Evolutionary conservation across 2,888 invertebrate genomes (phyloP).

Genomic region (Timema podura): DNA sequence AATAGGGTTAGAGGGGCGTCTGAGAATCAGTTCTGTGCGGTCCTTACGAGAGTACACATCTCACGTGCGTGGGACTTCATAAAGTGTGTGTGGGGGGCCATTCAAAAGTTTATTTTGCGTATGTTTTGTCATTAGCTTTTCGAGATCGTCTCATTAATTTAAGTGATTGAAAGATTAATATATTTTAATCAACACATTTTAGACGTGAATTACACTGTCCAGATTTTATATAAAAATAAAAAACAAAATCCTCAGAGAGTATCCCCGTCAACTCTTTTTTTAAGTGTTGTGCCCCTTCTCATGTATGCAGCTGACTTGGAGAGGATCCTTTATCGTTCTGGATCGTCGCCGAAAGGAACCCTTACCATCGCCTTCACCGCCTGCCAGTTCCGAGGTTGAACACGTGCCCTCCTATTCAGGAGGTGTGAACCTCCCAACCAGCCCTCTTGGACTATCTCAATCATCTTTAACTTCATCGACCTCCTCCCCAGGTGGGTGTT

Average conservation of each 20-base stretch:
- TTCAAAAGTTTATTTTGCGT: neutral
- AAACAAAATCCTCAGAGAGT: too few species aligned
- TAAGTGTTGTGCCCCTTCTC: neutral
- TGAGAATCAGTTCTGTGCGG: constrained; percentile 28
- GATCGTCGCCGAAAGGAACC: constrained; percentile 18
- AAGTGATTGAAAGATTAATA: too few species aligned
- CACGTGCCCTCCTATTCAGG: neutral
- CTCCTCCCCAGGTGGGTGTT: constrained; percentile 27
- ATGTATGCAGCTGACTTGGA: constrained; percentile 14
- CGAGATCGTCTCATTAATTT: too few species aligned
- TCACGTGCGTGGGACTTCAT: neutral
- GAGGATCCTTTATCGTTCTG: constrained; percentile 19
- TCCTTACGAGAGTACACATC: constrained; percentile 21
- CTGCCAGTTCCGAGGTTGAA: neutral
- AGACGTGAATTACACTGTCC: too few species aligned
- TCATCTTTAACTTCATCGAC: constrained; percentile 15
- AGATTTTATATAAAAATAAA: too few species aligned
- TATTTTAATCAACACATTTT: too few species aligned
- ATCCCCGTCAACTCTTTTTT: too few species aligned
- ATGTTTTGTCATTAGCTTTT: too few species aligned
- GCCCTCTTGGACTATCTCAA: constrained; percentile 17
- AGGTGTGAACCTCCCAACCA: neutral
- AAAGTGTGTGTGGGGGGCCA: constrained; percentile 2
- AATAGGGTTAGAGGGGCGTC: constrained; percentile 30
- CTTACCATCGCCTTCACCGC: constrained; percentile 7